These are phyloP conservation scores for Gambusia holbrooki DNA, from an alignment of 2,113 vertebrate species.

Conservation along the genomic window DNA sequence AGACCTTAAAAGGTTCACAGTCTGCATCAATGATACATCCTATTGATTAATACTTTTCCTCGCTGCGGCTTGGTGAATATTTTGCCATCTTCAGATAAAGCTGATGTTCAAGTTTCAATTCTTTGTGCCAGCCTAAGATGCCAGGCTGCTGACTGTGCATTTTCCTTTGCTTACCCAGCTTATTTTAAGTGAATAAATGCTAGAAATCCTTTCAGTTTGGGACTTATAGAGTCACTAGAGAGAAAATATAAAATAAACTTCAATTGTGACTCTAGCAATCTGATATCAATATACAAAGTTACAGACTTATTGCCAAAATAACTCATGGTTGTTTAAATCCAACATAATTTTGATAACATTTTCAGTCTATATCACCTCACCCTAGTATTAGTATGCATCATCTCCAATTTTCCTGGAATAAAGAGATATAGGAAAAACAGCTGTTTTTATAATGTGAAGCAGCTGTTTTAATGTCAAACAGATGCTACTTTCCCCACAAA, in stretches of 20 bases:
- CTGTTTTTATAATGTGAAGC: no score
- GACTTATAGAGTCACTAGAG: background rate
- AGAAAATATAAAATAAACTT: background rate
- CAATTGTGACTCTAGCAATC: background rate
- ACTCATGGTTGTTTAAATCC: no score
- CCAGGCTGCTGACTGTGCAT: background rate
- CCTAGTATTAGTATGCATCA: no score
- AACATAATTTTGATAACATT: no score
- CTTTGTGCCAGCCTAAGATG: background rate
- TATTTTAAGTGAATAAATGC: background rate
- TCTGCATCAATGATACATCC: background rate
- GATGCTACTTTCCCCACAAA: no score
- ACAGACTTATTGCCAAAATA: no score
- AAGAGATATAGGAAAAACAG: no score
- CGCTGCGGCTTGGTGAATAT: background rate
- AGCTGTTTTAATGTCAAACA: no score
- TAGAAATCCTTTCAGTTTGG: background rate
- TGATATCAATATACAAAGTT: no score
- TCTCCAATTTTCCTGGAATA: no score
- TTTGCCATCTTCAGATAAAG: background rate
- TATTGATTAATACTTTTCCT: background rate
- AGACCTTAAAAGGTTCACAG: background rate
- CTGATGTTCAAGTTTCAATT: background rate
- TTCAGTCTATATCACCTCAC: no score
- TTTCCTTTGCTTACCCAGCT: background rate